These are phyloP conservation scores for Cebus imitator DNA, from an alignment of 2,113 vertebrate species.

Conservation along the genomic window DNA sequence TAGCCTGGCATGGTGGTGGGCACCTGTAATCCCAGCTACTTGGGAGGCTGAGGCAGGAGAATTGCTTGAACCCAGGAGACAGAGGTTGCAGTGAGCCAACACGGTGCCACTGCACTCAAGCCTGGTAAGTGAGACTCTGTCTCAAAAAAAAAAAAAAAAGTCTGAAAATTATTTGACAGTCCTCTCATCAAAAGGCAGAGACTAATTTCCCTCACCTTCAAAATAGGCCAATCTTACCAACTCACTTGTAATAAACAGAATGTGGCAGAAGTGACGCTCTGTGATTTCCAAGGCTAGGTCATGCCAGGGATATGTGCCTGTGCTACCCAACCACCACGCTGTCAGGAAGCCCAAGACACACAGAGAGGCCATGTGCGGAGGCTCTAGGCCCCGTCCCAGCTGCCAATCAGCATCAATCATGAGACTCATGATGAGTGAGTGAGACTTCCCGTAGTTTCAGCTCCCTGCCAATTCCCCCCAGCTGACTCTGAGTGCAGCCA, in stretches of 20 bases:
- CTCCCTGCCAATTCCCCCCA: background rate
- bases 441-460: background rate
- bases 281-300: background rate
- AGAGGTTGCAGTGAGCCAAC: too few relatives aligned
- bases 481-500: background rate
- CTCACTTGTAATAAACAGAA: background rate
- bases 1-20: too few relatives aligned
- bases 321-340: background rate
- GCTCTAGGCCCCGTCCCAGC: background rate
- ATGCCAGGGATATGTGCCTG: background rate
- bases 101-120: too few relatives aligned
- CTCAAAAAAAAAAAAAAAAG: background rate
- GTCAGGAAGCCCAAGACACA: background rate
- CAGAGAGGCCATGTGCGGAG: background rate
- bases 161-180: background rate
- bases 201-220: background rate
- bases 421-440: background rate
- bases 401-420: background rate
- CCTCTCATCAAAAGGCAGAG: background rate
- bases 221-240: background rate
- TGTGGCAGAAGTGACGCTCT: background rate
- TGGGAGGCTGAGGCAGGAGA: too few relatives aligned
- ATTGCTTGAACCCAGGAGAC: too few relatives aligned
- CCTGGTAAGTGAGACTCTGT: too few relatives aligned
- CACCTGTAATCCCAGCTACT: too few relatives aligned